These are phyloP conservation scores for Xyrauchen texanus DNA, from an alignment of 2,113 vertebrate genomes.

Conservation along the genomic window DNA sequence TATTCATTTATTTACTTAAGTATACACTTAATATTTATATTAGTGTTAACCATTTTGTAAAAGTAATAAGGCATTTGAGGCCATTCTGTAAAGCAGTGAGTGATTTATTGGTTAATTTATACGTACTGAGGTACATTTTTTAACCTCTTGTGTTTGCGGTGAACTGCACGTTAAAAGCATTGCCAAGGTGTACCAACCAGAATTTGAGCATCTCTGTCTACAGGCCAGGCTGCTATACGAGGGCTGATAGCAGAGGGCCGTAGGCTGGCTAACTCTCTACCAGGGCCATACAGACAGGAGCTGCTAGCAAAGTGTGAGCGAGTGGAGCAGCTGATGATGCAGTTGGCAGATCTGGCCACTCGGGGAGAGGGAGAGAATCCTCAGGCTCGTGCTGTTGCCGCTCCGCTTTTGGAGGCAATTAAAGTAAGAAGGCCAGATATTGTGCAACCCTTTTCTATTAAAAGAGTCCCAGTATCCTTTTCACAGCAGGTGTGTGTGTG, in stretches of 20 bases:
- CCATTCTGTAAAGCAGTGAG: too few relatives aligned
- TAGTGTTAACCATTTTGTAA: too few relatives aligned
- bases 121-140: too few relatives aligned
- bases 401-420: slow-evolving; percentile 90
- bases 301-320: slow-evolving; percentile 90
- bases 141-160: too few relatives aligned
- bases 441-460: slow-evolving; percentile 30
- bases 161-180: background rate
- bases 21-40: too few relatives aligned
- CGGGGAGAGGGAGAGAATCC: slow-evolving; percentile 91
- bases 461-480: background rate
- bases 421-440: slow-evolving; percentile 77
- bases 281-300: slow-evolving; percentile 92
- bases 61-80: too few relatives aligned
- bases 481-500: slow-evolving; percentile 4
- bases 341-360: slow-evolving; percentile 87
- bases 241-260: slow-evolving; percentile 94
- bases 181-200: background rate
- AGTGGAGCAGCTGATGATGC: slow-evolving; percentile 86
- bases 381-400: slow-evolving; percentile 84
- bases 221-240: slow-evolving; percentile 95
- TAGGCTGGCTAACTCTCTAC: slow-evolving; percentile 88
- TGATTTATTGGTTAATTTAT: too few relatives aligned
- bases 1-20: too few relatives aligned
- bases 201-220: slow-evolving; percentile 17